These are phyloP conservation scores for Notodonta dromedarius DNA, from an alignment of 2,888 invertebrate genomes.

Conservation along the genomic window DNA sequence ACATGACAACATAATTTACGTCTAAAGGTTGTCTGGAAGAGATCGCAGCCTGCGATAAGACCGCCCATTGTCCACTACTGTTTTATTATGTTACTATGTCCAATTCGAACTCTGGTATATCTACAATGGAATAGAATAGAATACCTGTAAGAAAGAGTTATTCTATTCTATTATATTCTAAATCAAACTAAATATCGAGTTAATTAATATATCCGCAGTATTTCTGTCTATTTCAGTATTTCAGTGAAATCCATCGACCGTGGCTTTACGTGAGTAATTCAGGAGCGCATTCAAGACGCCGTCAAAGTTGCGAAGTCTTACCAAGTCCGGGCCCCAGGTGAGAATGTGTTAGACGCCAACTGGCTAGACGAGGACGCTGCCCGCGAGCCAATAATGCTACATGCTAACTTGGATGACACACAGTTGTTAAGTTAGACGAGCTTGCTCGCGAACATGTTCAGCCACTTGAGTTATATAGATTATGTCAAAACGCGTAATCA, in stretches of 20 bases:
- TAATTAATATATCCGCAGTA: background rate
- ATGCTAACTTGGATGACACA: constrained; percentile 56
- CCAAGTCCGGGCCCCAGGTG: constrained; percentile 79
- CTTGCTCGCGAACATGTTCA: constrained; percentile 13
- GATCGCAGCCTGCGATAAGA: no score
- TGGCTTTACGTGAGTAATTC: constrained; percentile 67
- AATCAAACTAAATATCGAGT: no score
- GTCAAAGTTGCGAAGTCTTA: constrained; percentile 82
- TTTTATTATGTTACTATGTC: no score
- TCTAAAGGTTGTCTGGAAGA: no score
- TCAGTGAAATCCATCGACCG: constrained; percentile 65
- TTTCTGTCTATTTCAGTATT: no score
- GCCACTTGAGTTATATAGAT: background rate
- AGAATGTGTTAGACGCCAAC: constrained; percentile 83
- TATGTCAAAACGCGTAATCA: no score
- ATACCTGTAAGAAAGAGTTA: no score
- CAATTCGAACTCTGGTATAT: no score
- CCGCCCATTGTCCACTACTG: no score
- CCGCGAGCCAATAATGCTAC: constrained; percentile 73
- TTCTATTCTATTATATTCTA: no score
- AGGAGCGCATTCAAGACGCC: constrained; percentile 57
- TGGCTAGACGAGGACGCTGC: constrained; percentile 69
- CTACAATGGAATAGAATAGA: no score
- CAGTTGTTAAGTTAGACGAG: constrained; percentile 18
- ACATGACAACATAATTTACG: no score